Conservation (phyloP, 2,797 vertebrate species). For the Halcyon smyrnensis region DNA sequence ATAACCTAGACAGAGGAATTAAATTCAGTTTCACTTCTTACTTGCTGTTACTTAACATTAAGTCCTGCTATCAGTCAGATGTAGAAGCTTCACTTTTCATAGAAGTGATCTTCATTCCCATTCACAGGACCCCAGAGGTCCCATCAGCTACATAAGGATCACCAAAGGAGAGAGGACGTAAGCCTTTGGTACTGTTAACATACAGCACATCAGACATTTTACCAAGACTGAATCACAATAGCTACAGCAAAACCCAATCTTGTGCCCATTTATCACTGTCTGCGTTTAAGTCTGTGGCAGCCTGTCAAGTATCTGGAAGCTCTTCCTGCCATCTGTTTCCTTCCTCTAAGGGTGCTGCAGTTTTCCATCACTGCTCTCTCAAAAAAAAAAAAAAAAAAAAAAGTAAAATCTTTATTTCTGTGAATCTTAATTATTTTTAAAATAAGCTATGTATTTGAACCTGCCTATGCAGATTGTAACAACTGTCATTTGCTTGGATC, state of each 20-base stretch:
- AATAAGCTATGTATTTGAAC: neutral
- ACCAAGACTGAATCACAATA: neutral
- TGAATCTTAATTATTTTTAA: neutral
- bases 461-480: neutral
- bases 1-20: neutral
- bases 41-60: neutral
- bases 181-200: neutral
- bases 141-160: neutral
- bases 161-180: neutral
- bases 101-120: neutral
- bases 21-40: neutral
- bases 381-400: neutral
- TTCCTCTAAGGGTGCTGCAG: constrained; percentile 35
- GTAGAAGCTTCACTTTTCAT: neutral
- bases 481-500: neutral
- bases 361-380: neutral
- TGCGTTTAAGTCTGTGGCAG: constrained; percentile 35
- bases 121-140: neutral
- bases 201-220: neutral
- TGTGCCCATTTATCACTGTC: constrained; percentile 16
- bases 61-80: neutral
- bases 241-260: neutral
- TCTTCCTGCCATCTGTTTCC: constrained; percentile 64
- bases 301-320: constrained; percentile 63
- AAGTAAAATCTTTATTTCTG: neutral